Percentiles rank a stretch among this genome's conserved stretches.
Conservation (phyloP, 2,888 invertebrate species). For the Carcina quercana region DNA sequence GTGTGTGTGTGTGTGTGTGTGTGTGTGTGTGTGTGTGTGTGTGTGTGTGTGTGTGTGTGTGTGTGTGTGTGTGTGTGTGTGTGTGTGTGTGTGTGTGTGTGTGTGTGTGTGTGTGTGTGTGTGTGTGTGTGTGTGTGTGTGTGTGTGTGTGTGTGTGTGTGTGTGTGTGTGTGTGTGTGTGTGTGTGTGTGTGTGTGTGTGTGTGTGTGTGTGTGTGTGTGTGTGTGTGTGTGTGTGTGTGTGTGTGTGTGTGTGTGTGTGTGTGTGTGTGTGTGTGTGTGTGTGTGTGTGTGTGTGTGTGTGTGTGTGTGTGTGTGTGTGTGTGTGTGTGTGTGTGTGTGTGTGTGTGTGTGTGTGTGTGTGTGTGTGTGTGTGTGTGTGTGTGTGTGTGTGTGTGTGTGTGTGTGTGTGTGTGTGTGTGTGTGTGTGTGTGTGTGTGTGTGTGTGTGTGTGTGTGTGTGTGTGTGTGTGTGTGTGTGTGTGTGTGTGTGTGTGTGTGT, state of each 20-base stretch:
- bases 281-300: constrained; percentile 8
- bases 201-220: constrained; percentile 1
- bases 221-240: constrained; percentile 9
- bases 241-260: constrained; percentile 10
- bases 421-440: constrained; percentile 3
- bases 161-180: constrained; percentile 9
- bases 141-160: constrained; percentile 8
- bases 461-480: constrained; percentile 3
- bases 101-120: constrained; percentile 9
- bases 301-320: constrained; percentile 1
- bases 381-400: constrained; percentile 2
- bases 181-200: constrained; percentile 4
- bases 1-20: not conserved
- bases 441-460: constrained; percentile 2
- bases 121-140: constrained; percentile 6
- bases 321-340: constrained; percentile 1
- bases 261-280: constrained; percentile 10
- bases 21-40: not conserved
- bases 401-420: constrained; percentile 3
- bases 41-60: not conserved
- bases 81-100: constrained; percentile 8
- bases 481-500: constrained; percentile 3
- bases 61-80: constrained; percentile 8
- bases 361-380: constrained; percentile 3
- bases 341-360: constrained; percentile 1